Evolutionary conservation across 1,140 invertebrate species (phyloP), one percentile per base, ranked within the genome.

Genomic region (Caenorhabditis tropicalis): DNA sequence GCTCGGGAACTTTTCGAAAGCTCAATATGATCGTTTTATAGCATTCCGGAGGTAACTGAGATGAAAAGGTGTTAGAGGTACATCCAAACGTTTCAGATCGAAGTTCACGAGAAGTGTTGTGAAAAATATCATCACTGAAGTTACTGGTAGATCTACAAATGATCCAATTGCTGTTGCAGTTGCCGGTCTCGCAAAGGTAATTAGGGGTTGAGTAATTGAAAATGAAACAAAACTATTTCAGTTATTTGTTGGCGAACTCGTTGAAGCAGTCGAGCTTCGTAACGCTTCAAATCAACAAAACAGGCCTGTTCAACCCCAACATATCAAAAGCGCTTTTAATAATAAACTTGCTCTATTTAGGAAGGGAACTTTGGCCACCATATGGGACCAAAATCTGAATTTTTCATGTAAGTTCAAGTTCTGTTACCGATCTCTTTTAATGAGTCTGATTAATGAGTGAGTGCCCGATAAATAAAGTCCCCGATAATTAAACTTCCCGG

Each of bases 221-320:
- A 39, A 27, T 19, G 53, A 81, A 24, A 3, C 3, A 58, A 15
- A 12, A 31, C 29, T 2, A 16, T 74, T 58, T 10, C 24, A 85
- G 84, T 27, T 85, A 24, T 85, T 85, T 46, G 60, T 70, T 29
- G 84, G 84, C 24, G 84, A 85, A 39, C 16, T 85, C 9, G 84
- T 85, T 6, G 84, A 85, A 53, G 84, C 84, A 6, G 36, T 85
- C 46, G 84, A 85, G 24, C 3, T 85, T 2, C 84, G 83, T n/a
- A 33, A 82, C 19, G 29, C n/a, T 5, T 43, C 36, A 39, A 56
- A 79, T 19, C 81, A 85, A 21, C n/a, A 21, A 27, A 46, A 29
- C 24, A 56, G 51, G 19, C 84, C 84, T 5, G 24, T 85, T 21
- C 85, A 85, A 48, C 84, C 84, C 7, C 60, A 85, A 9, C 84